Evolutionary conservation across 2,113 vertebrate species (phyloP), one percentile per base, ranked within the genome.

Genomic region (Eubucco bourcierii): DNA sequence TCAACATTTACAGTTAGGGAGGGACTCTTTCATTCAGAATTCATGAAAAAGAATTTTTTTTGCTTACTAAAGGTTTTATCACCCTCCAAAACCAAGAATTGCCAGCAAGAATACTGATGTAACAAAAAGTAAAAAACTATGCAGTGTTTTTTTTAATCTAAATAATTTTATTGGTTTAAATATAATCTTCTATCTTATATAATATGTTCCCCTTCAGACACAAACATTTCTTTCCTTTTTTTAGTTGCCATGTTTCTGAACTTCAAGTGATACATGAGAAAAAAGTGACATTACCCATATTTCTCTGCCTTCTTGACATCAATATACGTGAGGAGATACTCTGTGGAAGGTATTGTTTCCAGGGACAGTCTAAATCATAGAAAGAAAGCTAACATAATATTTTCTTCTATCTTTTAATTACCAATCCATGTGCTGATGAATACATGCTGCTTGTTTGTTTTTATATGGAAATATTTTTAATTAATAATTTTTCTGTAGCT

Each of bases 321-420:
- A 8, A 80, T 72, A 74, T 81, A 60, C 46, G 44, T 27, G 34
- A 73, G 64, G 88, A 75, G 24, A 50, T 95, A 74, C 15, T 78
- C 17, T 87, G 10, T 72, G 68, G 37, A 85, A 78, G 55, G 20
- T 79, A 53, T 84, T 83, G 9, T 73, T 29, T 79, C 58, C 33
- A 88, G 41, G 33, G 55, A 55, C 21, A 61, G 10, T 34, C 34
- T 88, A 83, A 93, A 90, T 86, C 72, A 27, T 65, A 72, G 27
- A 76, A 95, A 83, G 37, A 64, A 70, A 33, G 8, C 5, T 78
- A 65, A 47, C 64, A 12, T 67, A 60, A 55, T 74, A 17, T 58
- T 90, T 89, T 81, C 18, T 64, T 83, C n/a, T 75, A 41, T 68
- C n/a, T 31, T 72, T 56, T 90, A 50, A 73, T 88, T 93, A 87